Evolutionary conservation across 2,113 vertebrate species (phyloP), one percentile per base, ranked within the genome.

Genomic region (Camarhynchus parvulus): DNA sequence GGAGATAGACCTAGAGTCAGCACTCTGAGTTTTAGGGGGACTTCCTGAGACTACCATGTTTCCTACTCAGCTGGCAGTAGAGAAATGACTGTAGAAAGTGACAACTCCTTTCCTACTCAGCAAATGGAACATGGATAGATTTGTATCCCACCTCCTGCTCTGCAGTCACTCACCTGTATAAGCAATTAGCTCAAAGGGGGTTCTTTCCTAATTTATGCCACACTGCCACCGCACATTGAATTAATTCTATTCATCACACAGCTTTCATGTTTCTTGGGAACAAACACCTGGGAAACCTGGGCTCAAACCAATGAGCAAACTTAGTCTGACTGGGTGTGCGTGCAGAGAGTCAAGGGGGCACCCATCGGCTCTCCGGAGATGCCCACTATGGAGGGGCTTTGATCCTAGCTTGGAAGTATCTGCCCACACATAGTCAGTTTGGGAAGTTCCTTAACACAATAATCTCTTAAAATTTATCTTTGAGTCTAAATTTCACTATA

Each of bases 151-250:
- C 8, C 16, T 67, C 24, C 24, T 37, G 19, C 42, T 59, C 58
- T 41, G 44, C 47, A n/a, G 27, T 11, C 31, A 14, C 22, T 33
- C 15, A 44, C 19, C 3, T 4, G 8, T 47, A 39, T 13, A 22
- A 64, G 33, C 8, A 33, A 39, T 27, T 39, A 39, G 33, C n/a
- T 66, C 16, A 31, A 44, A 19, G 7, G 22, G 8, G 1, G 8
- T 20, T 8, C 21, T 70, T 52, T 47, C 16, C 46, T 82, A 16
- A 28, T 49, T 70, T 41, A 16, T 62, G 23, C 15, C 50, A 39
- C 0, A 0, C 20, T 69, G 18, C 33, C 10, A 24, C n/a, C 8
- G 20, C 8, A 23, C 2, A 5, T 18, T 13, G 49, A 46, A 68
- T 17, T 2, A 22, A 5, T 53, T 49, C 64, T 81, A 20, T 37